These are phyloP conservation scores for Drosophila prosaltans DNA, from an alignment of 1,140 invertebrate species.

Conservation along the genomic window DNA sequence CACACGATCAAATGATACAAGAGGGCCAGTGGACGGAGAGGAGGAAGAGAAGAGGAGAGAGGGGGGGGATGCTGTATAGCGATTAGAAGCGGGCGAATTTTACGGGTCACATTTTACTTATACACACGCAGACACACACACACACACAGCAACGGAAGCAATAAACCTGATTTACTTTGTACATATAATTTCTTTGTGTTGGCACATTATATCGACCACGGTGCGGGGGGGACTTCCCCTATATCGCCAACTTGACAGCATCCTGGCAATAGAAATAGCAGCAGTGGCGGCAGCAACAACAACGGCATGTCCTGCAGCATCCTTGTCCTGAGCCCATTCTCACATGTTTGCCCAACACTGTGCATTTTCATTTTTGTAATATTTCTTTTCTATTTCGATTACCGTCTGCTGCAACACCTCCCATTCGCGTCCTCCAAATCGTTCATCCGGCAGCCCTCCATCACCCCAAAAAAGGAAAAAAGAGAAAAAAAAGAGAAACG, in stretches of 20 bases:
- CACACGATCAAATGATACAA: slow-evolving; percentile 2
- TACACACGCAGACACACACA: neutral
- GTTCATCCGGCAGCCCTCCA: neutral
- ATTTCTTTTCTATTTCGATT: slow-evolving; percentile 52
- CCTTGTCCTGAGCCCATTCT: slow-evolving; percentile 25
- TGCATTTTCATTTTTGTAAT: slow-evolving; percentile 47
- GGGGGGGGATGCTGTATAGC: neutral
- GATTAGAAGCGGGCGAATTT: slow-evolving; percentile 2
- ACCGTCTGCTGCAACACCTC: slow-evolving; percentile 20
- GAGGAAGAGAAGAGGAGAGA: too few species aligned
- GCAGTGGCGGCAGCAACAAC: neutral
- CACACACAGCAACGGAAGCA: slow-evolving; percentile 31
- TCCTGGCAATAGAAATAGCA: slow-evolving; percentile 3
- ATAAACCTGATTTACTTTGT: slow-evolving; percentile 51
- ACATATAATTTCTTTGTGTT: slow-evolving; percentile 33
- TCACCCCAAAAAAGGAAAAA: too few species aligned
- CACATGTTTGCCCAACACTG: slow-evolving; percentile 15
- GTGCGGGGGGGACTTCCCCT: too few species aligned
- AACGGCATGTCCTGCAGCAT: slow-evolving; percentile 3
- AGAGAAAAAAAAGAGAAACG: too few species aligned
- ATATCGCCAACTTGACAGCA: neutral
- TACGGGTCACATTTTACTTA: slow-evolving; percentile 5
- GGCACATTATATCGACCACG: slow-evolving; percentile 11
- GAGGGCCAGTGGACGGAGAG: neutral
- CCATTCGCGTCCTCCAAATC: neutral